A percentile compares a stretch with the other conserved stretches of the same genome.
Conservation (phyloP, 2,797 vertebrate species). For the Streptopelia turtur region DNA sequence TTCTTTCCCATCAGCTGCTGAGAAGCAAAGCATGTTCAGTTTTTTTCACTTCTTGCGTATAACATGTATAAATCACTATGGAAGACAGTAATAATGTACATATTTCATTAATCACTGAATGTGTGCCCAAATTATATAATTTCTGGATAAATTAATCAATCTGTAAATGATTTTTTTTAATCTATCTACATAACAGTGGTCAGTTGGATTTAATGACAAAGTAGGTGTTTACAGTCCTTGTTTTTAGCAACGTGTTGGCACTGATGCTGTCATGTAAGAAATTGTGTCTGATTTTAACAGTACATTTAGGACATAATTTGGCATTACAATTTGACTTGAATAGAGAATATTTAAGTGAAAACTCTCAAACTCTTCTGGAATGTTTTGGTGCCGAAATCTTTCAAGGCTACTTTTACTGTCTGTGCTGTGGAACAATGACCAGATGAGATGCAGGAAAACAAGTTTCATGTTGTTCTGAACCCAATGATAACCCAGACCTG, state of each 20-base stretch:
- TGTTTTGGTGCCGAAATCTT: not conserved
- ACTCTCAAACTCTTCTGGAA: not conserved
- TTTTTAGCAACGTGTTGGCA: not conserved
- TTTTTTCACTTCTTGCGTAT: not conserved
- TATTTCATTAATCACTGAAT: not conserved
- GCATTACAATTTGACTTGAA: not conserved
- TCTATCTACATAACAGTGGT: fast-evolving
- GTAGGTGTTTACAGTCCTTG: not conserved
- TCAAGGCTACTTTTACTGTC: not conserved
- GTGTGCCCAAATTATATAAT: not conserved
- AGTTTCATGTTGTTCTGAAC: not conserved
- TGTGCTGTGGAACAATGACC: not conserved
- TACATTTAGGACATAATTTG: not conserved
- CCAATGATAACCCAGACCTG: not conserved
- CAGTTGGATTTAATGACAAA: not conserved
- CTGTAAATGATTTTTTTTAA: not conserved
- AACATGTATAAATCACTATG: not conserved
- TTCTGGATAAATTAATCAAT: not conserved
- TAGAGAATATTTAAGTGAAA: not conserved
- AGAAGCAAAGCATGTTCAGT: not conserved
- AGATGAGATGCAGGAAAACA: not conserved
- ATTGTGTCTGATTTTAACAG: not conserved
- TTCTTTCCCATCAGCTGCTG: not conserved
- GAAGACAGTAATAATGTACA: not conserved
- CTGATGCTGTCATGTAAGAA: not conserved